Conservation (phyloP, 1,140 invertebrate species). For the Oscheius sp. region DNA sequence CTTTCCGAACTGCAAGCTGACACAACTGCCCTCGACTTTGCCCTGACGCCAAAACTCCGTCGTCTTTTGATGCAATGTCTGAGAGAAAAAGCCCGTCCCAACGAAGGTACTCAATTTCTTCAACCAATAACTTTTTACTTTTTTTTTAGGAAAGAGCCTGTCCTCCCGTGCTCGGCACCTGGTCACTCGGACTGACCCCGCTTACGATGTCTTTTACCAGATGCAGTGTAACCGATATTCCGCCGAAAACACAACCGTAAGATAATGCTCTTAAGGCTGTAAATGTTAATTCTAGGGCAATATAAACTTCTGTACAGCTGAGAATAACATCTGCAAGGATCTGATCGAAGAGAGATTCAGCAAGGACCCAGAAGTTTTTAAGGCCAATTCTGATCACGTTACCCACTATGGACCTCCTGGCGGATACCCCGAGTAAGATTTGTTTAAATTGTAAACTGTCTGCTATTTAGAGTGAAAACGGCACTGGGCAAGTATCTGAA, state of each 20-base stretch:
- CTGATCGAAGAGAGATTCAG: conserved; percentile 20
- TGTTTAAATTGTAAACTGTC: background rate
- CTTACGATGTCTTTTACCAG: conserved; percentile 6
- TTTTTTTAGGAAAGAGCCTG: conserved; percentile 13
- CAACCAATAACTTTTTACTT: background rate
- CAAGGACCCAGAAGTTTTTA: conserved; percentile 19
- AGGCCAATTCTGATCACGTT: conserved; percentile 15
- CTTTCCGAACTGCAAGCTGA: background rate
- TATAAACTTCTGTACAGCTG: conserved; percentile 34
- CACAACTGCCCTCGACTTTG: conserved; percentile 3
- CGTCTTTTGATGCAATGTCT: conserved; percentile 7
- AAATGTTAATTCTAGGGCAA: background rate
- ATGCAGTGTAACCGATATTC: conserved; percentile 15
- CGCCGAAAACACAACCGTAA: conserved; percentile 14
- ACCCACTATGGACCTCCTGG: conserved; percentile 18
- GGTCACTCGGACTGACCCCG: conserved; percentile 8
- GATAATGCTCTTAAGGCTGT: background rate
- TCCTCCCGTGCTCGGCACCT: conserved; percentile 13
- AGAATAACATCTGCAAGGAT: conserved; percentile 29
- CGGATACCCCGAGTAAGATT: conserved; percentile 9
- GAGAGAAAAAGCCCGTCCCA: background rate
- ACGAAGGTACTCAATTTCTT: background rate
- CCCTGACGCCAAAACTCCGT: conserved; percentile 8
- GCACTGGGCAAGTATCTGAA: background rate
- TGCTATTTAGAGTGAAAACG: background rate